A percentile compares a stretch with the other conserved stretches of the same genome.
These are phyloP conservation scores for Melinaea menophilus DNA, from an alignment of 2,888 invertebrate species.

Conservation along the genomic window DNA sequence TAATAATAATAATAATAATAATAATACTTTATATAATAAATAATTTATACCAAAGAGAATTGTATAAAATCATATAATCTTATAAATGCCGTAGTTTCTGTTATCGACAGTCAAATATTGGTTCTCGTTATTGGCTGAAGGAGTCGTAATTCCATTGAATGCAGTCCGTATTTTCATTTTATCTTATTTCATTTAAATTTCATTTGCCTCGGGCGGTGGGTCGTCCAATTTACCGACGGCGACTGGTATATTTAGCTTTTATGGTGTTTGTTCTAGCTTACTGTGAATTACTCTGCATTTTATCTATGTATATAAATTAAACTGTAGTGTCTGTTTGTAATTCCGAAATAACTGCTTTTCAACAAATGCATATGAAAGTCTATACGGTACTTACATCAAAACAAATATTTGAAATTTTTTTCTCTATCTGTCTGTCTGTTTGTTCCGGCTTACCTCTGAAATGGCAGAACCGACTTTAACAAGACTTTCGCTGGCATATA, in stretches of 20 bases:
- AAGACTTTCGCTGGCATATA: too few relatives aligned
- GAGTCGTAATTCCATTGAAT: constrained; percentile 31
- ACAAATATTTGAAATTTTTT: too few relatives aligned
- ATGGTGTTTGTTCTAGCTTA: constrained; percentile 18
- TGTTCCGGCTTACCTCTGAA: too few relatives aligned
- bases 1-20: too few relatives aligned
- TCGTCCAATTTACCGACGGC: constrained; percentile 24
- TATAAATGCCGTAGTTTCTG: background rate
- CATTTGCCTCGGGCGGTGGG: constrained; percentile 30
- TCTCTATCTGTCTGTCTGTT: too few relatives aligned
- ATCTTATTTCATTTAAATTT: constrained; percentile 37
- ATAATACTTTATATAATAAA: too few relatives aligned
- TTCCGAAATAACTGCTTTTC: too few relatives aligned
- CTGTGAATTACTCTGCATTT: constrained; percentile 7
- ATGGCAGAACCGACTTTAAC: too few relatives aligned
- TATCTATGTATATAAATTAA: background rate
- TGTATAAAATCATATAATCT: background rate
- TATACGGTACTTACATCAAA: too few relatives aligned
- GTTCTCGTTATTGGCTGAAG: constrained; percentile 26
- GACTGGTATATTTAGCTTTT: constrained; percentile 18
- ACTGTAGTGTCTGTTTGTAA: too few relatives aligned
- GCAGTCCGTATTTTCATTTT: constrained; percentile 26
- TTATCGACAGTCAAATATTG: constrained; percentile 23
- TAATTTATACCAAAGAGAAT: background rate
- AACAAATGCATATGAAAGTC: too few relatives aligned